These are phyloP conservation scores for Calameuta filiformis DNA, from an alignment of 2,888 invertebrate species.

Conservation along the genomic window DNA sequence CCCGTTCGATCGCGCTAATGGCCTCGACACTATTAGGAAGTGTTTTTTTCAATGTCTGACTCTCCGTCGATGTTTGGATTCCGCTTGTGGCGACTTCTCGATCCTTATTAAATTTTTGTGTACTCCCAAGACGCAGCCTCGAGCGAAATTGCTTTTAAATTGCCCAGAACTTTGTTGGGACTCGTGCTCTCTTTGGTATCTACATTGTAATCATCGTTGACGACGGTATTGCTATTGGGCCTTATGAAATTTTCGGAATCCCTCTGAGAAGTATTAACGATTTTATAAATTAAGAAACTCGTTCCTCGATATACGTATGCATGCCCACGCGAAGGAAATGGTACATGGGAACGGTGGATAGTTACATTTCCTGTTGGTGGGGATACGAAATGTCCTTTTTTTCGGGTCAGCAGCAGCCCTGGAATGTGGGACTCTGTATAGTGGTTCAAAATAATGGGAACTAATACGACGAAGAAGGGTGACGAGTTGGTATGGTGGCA, in stretches of 20 bases:
- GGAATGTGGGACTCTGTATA: slow-evolving; percentile 2
- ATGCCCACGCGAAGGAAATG: background rate
- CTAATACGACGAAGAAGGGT: slow-evolving; percentile 11
- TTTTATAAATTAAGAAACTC: background rate
- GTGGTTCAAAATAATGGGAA: slow-evolving; percentile 3
- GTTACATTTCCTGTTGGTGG: background rate
- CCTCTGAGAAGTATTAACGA: background rate
- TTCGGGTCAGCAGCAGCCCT: slow-evolving; percentile 20
- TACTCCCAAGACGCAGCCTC: slow-evolving; percentile 31
- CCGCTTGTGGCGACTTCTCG: slow-evolving; percentile 31
- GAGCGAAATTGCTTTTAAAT: slow-evolving; percentile 45
- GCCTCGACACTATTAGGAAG: background rate
- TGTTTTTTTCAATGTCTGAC: background rate
- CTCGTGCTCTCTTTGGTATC: background rate
- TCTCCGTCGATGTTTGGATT: background rate
- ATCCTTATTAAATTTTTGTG: slow-evolving; percentile 37
- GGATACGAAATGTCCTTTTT: slow-evolving; percentile 5
- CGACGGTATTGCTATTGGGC: background rate
- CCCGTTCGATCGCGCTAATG: background rate
- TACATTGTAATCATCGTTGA: background rate
- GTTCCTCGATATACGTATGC: background rate
- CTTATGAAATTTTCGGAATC: background rate
- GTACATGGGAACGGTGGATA: background rate
- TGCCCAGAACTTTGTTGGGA: slow-evolving; percentile 17
- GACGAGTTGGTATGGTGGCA: background rate